Evolutionary conservation across 1,140 invertebrate species (phyloP).

Genomic region (Dolichoris vasculosae): DNA sequence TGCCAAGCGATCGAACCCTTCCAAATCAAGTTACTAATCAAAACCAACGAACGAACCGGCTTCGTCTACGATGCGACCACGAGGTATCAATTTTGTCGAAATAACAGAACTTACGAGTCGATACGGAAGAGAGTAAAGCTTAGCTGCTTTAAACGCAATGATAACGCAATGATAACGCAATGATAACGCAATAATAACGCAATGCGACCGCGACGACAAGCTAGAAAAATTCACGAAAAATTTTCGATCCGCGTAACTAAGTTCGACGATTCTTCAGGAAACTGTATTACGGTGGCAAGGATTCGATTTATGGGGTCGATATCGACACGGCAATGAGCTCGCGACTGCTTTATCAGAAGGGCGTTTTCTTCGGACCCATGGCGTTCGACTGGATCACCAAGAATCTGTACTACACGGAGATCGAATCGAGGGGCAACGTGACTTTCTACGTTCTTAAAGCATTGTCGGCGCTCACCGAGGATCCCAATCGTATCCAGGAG

Average conservation of each 20-base stretch:
- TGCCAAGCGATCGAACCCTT: constrained; percentile 3
- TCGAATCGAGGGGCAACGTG: constrained; percentile 1
- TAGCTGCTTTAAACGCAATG: no score
- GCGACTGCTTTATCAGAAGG: constrained; percentile 2
- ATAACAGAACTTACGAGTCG: background rate
- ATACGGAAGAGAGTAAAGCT: no score
- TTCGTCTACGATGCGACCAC: constrained; percentile 39
- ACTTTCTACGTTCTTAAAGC: constrained; percentile 37
- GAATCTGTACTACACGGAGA: constrained; percentile 46
- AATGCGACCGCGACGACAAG: no score
- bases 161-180: no score
- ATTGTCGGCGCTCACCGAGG: background rate
- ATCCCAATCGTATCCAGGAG: background rate
- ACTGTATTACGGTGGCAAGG: constrained; percentile 39
- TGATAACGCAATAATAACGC: no score
- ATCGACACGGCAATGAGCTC: background rate
- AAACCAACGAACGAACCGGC: background rate
- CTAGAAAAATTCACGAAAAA: no score
- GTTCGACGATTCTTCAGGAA: background rate
- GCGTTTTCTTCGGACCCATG: constrained; percentile 35
- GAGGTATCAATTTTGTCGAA: background rate
- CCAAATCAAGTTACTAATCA: background rate
- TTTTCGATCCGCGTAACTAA: no score
- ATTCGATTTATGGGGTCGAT: constrained; percentile 17
- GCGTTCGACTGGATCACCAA: constrained; percentile 33